Evolutionary conservation across 2,797 vertebrate genomes (phyloP).

Genomic region (Monodelphis domestica): DNA sequence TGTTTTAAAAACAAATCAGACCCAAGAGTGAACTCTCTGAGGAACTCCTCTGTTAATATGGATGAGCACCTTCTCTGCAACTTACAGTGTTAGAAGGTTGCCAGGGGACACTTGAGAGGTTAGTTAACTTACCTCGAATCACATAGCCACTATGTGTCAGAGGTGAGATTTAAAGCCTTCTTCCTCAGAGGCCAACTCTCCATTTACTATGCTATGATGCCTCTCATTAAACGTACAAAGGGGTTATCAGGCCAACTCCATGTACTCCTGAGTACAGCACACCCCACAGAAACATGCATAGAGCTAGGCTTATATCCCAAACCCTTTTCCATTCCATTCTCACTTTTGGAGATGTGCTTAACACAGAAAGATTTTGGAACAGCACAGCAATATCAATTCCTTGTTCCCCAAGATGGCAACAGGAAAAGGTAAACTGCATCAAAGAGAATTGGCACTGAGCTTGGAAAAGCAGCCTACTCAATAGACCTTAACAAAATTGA

Average conservation of each 20-base stretch:
- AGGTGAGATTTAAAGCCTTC: neutral
- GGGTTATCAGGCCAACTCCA: neutral
- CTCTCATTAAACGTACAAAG: neutral
- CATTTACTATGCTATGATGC: neutral
- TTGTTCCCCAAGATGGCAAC: neutral
- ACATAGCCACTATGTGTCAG: neutral
- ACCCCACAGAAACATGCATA: neutral
- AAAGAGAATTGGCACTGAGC: neutral
- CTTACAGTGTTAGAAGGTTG: neutral
- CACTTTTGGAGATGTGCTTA: neutral
- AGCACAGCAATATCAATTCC: neutral
- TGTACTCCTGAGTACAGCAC: neutral
- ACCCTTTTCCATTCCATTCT: neutral
- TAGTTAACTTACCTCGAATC: neutral
- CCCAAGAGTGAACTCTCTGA: neutral
- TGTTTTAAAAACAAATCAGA: neutral
- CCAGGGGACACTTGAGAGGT: neutral
- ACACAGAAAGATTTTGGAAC: neutral
- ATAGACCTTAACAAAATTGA: neutral
- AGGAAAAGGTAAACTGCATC: neutral
- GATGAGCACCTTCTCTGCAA: neutral
- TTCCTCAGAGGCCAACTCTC: neutral
- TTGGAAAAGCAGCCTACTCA: neutral
- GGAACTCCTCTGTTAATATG: neutral
- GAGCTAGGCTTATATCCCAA: neutral